Percentiles rank a stretch among this genome's conserved stretches.
phyloP scores from a whole-genome alignment of 1,140 invertebrate species.

The Macrobrachium nipponense region DNA sequence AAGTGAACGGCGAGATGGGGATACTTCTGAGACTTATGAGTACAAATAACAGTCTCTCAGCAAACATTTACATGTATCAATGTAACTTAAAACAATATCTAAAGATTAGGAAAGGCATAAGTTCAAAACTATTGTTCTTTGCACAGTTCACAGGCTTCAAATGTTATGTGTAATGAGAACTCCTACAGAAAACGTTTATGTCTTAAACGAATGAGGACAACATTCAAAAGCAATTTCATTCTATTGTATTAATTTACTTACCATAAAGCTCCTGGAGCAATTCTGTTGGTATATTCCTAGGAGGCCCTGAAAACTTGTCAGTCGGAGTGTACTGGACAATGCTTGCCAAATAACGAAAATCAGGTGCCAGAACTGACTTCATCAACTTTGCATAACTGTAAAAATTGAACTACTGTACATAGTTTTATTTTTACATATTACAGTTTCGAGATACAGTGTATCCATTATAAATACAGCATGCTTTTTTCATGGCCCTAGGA shows the following conservation, averaged over 20 bases:
- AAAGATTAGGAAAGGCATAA: too few relatives aligned
- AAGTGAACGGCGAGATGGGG: too few relatives aligned
- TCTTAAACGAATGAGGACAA: too few relatives aligned
- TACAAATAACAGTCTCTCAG: too few relatives aligned
- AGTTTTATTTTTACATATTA: background rate
- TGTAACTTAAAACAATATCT: too few relatives aligned
- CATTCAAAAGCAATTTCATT: too few relatives aligned
- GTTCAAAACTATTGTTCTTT: too few relatives aligned
- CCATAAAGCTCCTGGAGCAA: slow-evolving; percentile 34
- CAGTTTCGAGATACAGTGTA: background rate
- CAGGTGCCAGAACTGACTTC: slow-evolving; percentile 26
- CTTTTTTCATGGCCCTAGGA: background rate
- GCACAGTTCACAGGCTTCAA: too few relatives aligned
- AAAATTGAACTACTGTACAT: background rate
- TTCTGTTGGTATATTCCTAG: slow-evolving; percentile 36
- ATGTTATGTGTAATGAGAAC: too few relatives aligned
- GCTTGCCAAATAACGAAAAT: slow-evolving; percentile 37
- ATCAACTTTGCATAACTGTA: slow-evolving; percentile 42
- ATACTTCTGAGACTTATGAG: too few relatives aligned
- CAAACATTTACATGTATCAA: too few relatives aligned
- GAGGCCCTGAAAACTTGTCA: slow-evolving; percentile 38
- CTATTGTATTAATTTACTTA: slow-evolving; percentile 8
- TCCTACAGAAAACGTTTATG: too few relatives aligned
- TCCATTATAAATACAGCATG: background rate
- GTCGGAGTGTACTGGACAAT: slow-evolving; percentile 37